Evolutionary conservation across 2,797 vertebrate species (phyloP).

Genomic region (Poecilia wingei): DNA sequence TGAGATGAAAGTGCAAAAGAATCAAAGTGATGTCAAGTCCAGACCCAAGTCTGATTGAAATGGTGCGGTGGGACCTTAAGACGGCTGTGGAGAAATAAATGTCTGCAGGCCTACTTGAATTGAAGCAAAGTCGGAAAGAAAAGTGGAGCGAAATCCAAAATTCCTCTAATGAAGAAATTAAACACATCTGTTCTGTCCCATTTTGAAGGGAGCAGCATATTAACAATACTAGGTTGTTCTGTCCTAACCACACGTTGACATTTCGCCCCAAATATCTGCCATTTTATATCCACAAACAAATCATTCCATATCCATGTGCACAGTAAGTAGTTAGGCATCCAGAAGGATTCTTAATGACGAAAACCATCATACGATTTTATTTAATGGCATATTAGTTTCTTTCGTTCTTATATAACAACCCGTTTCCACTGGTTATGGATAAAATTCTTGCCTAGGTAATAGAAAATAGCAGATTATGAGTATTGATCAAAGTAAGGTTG

Average conservation of each 20-base stretch:
- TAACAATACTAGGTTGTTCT: neutral
- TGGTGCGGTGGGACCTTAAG: neutral
- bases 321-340: neutral
- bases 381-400: neutral
- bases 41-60: neutral
- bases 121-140: neutral
- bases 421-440: neutral
- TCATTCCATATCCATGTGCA: neutral
- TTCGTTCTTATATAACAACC: neutral
- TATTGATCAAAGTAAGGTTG: neutral
- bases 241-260: no score
- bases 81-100: neutral
- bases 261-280: no score
- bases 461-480: neutral
- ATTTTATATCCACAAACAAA: no score
- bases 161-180: neutral
- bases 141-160: neutral
- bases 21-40: neutral
- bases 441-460: neutral
- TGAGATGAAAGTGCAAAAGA: neutral
- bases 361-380: neutral
- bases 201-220: neutral
- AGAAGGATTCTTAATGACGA: neutral
- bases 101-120: neutral
- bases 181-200: neutral